Evolutionary conservation across 2,113 vertebrate genomes (phyloP).

Genomic region (Pipa parva): DNA sequence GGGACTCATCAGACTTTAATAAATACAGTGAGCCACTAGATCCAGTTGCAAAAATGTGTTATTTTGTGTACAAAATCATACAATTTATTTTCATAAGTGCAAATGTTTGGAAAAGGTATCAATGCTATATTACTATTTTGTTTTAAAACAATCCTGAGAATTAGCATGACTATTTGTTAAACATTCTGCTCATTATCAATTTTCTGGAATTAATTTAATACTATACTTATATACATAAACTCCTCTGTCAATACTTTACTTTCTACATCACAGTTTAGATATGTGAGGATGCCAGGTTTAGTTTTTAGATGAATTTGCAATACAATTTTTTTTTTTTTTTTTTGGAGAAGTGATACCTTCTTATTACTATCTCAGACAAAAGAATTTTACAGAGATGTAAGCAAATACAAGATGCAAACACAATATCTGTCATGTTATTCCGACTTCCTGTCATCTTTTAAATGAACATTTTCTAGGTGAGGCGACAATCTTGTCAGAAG

Average conservation of each 20-base stretch:
- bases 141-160: no score
- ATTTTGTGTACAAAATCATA: no score
- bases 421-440: slow-evolving; percentile 61
- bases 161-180: no score
- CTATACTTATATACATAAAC: neutral
- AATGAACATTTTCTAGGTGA: slow-evolving; percentile 61
- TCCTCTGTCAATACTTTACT: neutral
- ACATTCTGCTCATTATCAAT: no score
- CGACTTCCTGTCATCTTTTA: slow-evolving; percentile 66
- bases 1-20: no score
- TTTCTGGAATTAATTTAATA: no score
- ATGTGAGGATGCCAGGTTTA: no score
- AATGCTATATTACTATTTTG: no score
- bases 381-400: slow-evolving; percentile 51
- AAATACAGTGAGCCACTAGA: no score
- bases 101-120: no score
- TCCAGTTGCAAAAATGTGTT: no score
- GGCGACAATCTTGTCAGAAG: slow-evolving; percentile 58
- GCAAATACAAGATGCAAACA: slow-evolving; percentile 57
- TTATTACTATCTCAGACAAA: slow-evolving; percentile 13
- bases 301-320: neutral
- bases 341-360: neutral
- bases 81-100: no score
- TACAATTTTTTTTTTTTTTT: neutral
- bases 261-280: neutral